phyloP scores from a whole-genome alignment of 2,113 vertebrate genomes.

The Amphiprion percula region DNA sequence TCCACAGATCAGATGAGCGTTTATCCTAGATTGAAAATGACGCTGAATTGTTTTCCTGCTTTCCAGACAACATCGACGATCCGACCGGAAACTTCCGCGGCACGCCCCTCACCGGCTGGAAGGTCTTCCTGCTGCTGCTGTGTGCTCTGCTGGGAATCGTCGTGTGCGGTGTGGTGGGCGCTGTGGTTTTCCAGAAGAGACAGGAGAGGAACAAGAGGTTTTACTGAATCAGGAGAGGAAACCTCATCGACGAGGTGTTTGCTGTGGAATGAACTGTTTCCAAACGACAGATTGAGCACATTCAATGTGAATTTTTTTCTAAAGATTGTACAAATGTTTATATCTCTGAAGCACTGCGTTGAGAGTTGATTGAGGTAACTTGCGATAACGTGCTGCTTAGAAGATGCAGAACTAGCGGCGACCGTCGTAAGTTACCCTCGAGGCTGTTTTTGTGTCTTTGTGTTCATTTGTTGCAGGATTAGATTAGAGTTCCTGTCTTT shows the following conservation, averaged over 20 bases:
- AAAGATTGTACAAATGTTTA: conserved; percentile 79
- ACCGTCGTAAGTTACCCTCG: neutral
- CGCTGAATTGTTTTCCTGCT: neutral
- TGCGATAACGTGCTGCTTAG: neutral
- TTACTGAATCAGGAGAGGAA: conserved; percentile 83
- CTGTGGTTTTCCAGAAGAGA: conserved; percentile 98
- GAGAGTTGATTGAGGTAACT: neutral
- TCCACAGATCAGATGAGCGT: no score
- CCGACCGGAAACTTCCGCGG: conserved; percentile 96
- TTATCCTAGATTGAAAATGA: no score
- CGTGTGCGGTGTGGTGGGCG: conserved; percentile 95
- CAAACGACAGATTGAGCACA: conserved; percentile 54
- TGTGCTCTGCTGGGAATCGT: conserved; percentile 96
- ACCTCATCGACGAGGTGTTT: neutral
- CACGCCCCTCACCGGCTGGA: conserved; percentile 95
- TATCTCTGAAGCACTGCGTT: conserved; percentile 72
- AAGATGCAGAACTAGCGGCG: neutral
- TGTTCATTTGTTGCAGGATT: conserved; percentile 16
- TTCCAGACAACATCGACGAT: conserved; percentile 95
- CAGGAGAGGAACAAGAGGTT: conserved; percentile 99
- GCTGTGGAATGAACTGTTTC: conserved; percentile 56
- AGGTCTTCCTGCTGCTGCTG: conserved; percentile 95
- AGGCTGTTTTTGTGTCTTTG: conserved; percentile 17
- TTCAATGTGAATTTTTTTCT: conserved; percentile 81
- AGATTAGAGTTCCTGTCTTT: neutral